Percentiles rank a stretch among this genome's conserved stretches.
Conservation (phyloP, 2,797 vertebrate species). For the Darevskia mixta region DNA sequence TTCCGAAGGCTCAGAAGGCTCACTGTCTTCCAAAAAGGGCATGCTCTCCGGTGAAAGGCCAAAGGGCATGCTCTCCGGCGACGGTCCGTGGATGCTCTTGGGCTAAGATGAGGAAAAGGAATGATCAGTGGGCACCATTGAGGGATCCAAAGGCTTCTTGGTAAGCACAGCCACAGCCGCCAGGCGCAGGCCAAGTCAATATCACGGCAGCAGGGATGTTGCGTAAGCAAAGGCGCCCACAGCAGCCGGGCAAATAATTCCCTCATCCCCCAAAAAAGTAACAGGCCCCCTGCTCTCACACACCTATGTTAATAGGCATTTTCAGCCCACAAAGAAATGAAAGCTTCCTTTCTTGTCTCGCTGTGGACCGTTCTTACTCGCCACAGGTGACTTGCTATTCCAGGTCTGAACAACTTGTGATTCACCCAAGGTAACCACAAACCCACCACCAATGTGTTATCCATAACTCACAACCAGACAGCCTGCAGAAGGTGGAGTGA, state of each 20-base stretch:
- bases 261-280: neutral
- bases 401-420: neutral
- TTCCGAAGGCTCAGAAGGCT: constrained; percentile 73
- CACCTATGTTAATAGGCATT: neutral
- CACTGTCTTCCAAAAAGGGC: constrained; percentile 70
- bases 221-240: constrained; percentile 34
- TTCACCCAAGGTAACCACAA: neutral
- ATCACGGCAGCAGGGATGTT: constrained; percentile 13
- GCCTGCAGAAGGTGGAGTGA: constrained; percentile 26
- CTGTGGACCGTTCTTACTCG: neutral
- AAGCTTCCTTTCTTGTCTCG: neutral
- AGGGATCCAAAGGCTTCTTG: constrained; percentile 51
- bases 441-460: neutral
- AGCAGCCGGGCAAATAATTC: neutral
- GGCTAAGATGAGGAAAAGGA: constrained; percentile 82
- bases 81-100: constrained; percentile 77
- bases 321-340: neutral
- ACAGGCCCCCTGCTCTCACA: neutral
- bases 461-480: neutral
- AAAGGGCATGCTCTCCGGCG: constrained; percentile 68
- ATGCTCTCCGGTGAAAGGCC: constrained; percentile 63
- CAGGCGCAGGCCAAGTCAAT: constrained; percentile 20
- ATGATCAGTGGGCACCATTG: constrained; percentile 65
- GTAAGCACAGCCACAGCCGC: neutral
- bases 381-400: neutral